Conservation (phyloP, 2,888 invertebrate genomes). For the Tanypteryx hageni region DNA sequence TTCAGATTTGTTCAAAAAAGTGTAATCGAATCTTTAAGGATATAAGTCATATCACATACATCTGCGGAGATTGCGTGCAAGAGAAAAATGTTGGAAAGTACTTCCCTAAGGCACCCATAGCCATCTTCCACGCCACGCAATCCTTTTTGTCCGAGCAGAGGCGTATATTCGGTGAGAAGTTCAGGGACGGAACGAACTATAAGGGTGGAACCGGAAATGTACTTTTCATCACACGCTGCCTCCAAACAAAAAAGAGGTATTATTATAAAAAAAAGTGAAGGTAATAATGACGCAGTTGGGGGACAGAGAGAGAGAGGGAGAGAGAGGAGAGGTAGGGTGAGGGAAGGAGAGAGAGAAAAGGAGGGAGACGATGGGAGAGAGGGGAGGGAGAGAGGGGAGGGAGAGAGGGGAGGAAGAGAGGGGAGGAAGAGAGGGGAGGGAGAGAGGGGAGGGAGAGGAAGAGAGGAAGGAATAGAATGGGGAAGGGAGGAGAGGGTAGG, state of each 20-base stretch:
- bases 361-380: neutral
- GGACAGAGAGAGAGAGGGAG: neutral
- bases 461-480: neutral
- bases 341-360: neutral
- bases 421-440: neutral
- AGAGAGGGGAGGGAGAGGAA: neutral
- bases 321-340: neutral
- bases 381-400: neutral
- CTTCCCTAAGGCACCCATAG: no score
- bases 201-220: conserved; percentile 49
- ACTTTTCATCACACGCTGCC: neutral
- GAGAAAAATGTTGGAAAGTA: no score
- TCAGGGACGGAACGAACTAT: neutral
- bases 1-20: no score
- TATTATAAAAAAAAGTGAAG: conserved; percentile 14
- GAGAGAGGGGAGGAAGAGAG: neutral
- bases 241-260: neutral
- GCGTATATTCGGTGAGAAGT: neutral
- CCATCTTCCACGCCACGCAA: no score
- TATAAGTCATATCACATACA: no score
- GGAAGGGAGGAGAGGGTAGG: neutral
- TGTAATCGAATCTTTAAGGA: no score
- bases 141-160: no score
- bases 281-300: conserved; percentile 19
- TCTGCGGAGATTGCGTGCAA: no score